These are phyloP conservation scores for Heterodera carotae DNA, from an alignment of 1,140 invertebrate genomes.

Conservation along the genomic window DNA sequence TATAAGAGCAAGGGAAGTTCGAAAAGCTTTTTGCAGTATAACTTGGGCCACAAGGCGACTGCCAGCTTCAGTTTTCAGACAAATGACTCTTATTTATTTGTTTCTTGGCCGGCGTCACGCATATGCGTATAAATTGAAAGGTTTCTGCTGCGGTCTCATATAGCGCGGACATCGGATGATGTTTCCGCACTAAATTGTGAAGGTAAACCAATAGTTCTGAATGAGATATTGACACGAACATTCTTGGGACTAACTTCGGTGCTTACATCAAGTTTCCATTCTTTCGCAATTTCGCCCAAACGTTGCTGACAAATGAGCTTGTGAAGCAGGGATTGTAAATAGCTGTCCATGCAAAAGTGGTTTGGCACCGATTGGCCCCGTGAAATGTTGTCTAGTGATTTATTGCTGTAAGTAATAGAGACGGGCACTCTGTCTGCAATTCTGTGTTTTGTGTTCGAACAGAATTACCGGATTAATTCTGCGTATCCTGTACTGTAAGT, in stretches of 20 bases:
- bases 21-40: not conserved
- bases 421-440: too few species aligned
- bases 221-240: not conserved
- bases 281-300: not conserved
- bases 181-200: not conserved
- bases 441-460: too few species aligned
- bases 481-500: too few species aligned
- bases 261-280: not conserved
- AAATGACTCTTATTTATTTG: too few species aligned
- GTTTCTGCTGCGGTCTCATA: not conserved
- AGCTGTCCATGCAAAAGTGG: not conserved
- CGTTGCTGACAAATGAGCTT: not conserved
- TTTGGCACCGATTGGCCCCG: too few species aligned
- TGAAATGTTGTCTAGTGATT: too few species aligned
- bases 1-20: not conserved
- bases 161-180: not conserved
- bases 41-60: slow-evolving; percentile 19
- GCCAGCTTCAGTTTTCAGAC: not conserved
- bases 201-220: not conserved
- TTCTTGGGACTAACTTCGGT: too few species aligned
- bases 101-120: too few species aligned
- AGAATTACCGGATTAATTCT: too few species aligned
- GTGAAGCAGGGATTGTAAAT: not conserved
- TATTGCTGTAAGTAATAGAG: too few species aligned
- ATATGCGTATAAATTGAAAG: too few species aligned